A percentile compares a stretch with the other conserved stretches of the same genome.
These are phyloP conservation scores for Prosopocoilus inquinatus DNA, from an alignment of 2,888 invertebrate species.

Conservation along the genomic window DNA sequence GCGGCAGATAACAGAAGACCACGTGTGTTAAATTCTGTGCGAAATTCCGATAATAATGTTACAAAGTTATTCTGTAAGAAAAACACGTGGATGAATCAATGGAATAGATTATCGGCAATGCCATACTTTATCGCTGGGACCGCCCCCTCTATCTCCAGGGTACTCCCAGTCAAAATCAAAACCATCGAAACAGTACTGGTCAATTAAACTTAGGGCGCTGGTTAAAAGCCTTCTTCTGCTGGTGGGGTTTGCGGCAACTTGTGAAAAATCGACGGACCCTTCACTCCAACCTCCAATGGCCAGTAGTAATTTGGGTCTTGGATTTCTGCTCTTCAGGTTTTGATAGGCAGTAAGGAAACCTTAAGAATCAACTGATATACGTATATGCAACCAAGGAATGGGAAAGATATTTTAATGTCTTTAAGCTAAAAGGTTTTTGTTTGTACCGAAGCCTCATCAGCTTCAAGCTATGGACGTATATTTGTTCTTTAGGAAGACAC, in stretches of 20 bases:
- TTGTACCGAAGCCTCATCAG: too few relatives aligned
- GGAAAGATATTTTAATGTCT: too few relatives aligned
- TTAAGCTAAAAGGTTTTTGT: too few relatives aligned
- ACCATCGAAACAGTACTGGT: conserved; percentile 63
- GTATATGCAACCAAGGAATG: too few relatives aligned
- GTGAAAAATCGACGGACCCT: conserved; percentile 40
- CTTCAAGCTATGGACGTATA: too few relatives aligned
- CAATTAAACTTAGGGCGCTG: conserved; percentile 56
- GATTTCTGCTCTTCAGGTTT: background rate
- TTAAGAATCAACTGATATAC: too few relatives aligned
- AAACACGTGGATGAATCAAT: background rate
- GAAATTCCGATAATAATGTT: conserved; percentile 55
- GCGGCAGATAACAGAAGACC: conserved; percentile 59
- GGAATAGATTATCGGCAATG: background rate
- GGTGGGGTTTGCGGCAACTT: conserved; percentile 51
- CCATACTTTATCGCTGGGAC: conserved; percentile 34
- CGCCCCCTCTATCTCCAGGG: conserved; percentile 56
- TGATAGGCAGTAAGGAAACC: too few relatives aligned
- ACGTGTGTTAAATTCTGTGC: conserved; percentile 52
- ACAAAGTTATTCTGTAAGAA: conserved; percentile 42
- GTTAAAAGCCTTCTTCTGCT: conserved; percentile 57
- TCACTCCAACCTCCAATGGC: conserved; percentile 71
- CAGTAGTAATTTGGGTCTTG: conserved; percentile 12
- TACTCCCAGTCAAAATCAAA: conserved; percentile 74
- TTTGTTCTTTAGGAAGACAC: too few relatives aligned